Evolutionary conservation across 2,888 invertebrate genomes (phyloP).

Genomic region (Drosophila melanosoma): DNA sequence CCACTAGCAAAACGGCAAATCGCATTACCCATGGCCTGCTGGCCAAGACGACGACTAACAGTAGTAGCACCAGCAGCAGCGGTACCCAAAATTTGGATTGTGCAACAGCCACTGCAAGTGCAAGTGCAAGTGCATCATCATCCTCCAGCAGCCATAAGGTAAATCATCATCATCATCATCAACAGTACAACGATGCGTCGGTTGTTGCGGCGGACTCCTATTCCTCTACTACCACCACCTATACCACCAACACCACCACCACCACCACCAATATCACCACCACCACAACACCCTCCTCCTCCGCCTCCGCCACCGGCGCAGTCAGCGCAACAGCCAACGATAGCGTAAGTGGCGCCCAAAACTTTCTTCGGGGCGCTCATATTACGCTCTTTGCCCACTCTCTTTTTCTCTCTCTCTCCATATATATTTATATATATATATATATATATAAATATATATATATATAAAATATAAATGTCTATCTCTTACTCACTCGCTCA

Average conservation of each 20-base stretch:
- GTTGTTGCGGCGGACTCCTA: background rate
- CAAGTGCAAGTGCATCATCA: slow-evolving; percentile 11
- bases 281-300: slow-evolving; percentile 5
- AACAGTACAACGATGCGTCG: slow-evolving; percentile 19
- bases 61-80: background rate
- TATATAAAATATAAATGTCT: background rate
- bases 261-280: slow-evolving; percentile 4
- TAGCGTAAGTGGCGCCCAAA: slow-evolving; percentile 71
- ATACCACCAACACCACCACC: slow-evolving; percentile 6
- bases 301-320: slow-evolving; percentile 22
- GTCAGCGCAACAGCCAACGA: slow-evolving; percentile 63
- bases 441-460: background rate
- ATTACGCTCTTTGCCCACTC: slow-evolving; percentile 38
- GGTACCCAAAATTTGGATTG: background rate
- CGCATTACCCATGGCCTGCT: slow-evolving; percentile 46
- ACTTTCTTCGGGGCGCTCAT: slow-evolving; percentile 26
- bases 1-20: slow-evolving; percentile 46
- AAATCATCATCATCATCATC: slow-evolving; percentile 48
- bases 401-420: slow-evolving; percentile 26
- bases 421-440: background rate
- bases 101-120: slow-evolving; percentile 4
- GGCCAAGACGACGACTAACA: slow-evolving; percentile 33
- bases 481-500: slow-evolving; percentile 9
- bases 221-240: slow-evolving; percentile 3
- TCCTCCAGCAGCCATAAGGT: slow-evolving; percentile 50